These are phyloP conservation scores for Ochlodes sylvanus DNA, from an alignment of 2,888 invertebrate genomes.

Conservation along the genomic window DNA sequence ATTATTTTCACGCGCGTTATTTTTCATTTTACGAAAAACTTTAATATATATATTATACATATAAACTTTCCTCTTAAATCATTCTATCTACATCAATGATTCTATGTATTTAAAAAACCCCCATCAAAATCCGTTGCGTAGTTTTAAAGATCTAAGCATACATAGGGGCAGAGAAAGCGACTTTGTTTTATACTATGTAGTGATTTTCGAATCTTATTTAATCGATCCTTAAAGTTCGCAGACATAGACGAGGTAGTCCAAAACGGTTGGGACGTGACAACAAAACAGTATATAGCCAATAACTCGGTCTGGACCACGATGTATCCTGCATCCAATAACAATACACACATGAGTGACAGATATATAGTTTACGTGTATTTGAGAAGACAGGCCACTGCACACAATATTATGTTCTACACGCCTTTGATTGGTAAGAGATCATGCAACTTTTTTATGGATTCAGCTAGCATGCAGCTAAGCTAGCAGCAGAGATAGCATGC, in stretches of 20 bases:
- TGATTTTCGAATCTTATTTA: not conserved
- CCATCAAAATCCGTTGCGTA: too few relatives aligned
- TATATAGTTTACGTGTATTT: constrained; percentile 57
- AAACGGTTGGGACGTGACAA: constrained; percentile 61
- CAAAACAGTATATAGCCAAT: constrained; percentile 49
- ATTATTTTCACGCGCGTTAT: too few relatives aligned
- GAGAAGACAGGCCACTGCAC: constrained; percentile 59
- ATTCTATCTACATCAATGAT: too few relatives aligned
- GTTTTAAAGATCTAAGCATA: too few relatives aligned
- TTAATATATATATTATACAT: too few relatives aligned
- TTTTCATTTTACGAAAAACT: too few relatives aligned
- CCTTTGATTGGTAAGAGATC: constrained; percentile 66
- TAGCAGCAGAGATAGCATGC: too few relatives aligned
- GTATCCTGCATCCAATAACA: constrained; percentile 48
- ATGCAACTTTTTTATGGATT: not conserved
- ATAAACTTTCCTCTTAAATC: too few relatives aligned
- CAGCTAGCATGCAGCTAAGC: too few relatives aligned
- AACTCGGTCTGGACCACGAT: constrained; percentile 53
- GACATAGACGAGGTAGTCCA: constrained; percentile 56
- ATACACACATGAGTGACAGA: constrained; percentile 63
- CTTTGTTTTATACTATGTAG: too few relatives aligned
- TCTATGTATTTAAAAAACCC: too few relatives aligned
- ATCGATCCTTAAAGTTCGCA: constrained; percentile 54
- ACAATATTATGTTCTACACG: constrained; percentile 73
- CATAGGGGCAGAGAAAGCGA: too few relatives aligned